phyloP scores from a whole-genome alignment of 2,797 vertebrate species.

The Oreochromis mossambicus region DNA sequence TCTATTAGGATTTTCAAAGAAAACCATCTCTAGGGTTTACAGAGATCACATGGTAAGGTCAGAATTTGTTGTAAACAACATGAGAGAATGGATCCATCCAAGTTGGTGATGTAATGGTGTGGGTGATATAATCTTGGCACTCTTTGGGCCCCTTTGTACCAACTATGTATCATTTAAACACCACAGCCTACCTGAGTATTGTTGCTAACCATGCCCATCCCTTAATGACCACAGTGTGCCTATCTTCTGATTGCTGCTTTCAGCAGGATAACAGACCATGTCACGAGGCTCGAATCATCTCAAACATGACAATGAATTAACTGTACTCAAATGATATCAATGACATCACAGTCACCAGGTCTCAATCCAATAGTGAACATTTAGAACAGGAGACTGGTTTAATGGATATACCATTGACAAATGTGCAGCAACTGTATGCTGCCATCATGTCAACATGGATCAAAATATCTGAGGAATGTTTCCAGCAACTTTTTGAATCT shows the following conservation, averaged over 20 bases:
- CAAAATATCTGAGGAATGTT: not conserved
- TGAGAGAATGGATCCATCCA: not conserved
- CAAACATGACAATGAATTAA: not conserved
- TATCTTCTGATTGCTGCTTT: not conserved
- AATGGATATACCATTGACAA: not conserved
- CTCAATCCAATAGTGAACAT: not conserved
- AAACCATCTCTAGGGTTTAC: not conserved
- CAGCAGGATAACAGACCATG: not conserved
- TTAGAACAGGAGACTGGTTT: not conserved
- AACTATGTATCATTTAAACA: not conserved
- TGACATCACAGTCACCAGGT: not conserved
- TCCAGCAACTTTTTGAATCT: not conserved
- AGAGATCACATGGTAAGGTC: not conserved
- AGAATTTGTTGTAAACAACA: slow-evolving; percentile 26
- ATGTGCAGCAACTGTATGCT: not conserved
- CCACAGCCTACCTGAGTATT: not conserved
- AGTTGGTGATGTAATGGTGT: not conserved
- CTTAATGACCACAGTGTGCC: not conserved
- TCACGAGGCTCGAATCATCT: not conserved
- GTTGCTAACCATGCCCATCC: not conserved
- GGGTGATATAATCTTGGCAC: not conserved
- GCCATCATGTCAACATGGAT: not conserved
- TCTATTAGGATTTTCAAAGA: not conserved
- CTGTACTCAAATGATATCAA: not conserved
- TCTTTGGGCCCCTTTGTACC: not conserved